These are phyloP conservation scores for Drosophila ambigua DNA, from an alignment of 1,140 invertebrate species.

Conservation along the genomic window DNA sequence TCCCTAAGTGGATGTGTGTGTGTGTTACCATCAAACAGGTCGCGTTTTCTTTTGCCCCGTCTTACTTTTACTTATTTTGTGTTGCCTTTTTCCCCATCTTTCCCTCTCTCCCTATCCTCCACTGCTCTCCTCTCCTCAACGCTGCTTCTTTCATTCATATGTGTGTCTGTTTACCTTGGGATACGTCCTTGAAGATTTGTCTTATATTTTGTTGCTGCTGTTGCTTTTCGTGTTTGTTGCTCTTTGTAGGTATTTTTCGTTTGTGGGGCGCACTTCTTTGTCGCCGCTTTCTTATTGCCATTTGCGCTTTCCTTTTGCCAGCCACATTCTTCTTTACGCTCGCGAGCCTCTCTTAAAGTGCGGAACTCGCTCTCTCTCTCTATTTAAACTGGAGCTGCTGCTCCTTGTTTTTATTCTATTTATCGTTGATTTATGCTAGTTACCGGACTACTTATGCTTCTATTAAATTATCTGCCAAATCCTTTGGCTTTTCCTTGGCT, in stretches of 20 bases:
- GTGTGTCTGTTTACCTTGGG: conserved; percentile 72
- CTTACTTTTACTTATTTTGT: conserved; percentile 68
- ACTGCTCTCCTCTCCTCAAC: conserved; percentile 4
- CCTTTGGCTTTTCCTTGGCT: not conserved
- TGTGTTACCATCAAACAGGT: conserved; percentile 65
- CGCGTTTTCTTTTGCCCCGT: conserved; percentile 72
- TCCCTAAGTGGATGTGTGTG: conserved; percentile 11
- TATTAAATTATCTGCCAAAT: no score
- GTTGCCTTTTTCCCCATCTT: conserved; percentile 13
- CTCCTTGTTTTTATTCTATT: no score
- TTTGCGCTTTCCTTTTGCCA: conserved; percentile 21
- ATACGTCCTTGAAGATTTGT: conserved; percentile 82
- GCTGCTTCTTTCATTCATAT: conserved; percentile 49
- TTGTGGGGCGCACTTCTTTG: conserved; percentile 15
- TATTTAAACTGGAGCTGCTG: no score
- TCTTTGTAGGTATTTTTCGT: conserved; percentile 65
- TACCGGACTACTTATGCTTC: no score
- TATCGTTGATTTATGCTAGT: no score
- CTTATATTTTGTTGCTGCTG: conserved; percentile 71
- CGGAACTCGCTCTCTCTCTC: no score
- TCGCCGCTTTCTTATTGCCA: conserved; percentile 50
- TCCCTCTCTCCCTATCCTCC: conserved; percentile 14
- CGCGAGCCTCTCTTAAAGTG: not conserved
- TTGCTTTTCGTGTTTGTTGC: conserved; percentile 15
- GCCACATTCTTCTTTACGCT: not conserved